These are phyloP conservation scores for Leptatherina wallacei DNA, from an alignment of 2,797 vertebrate genomes.

Conservation along the genomic window DNA sequence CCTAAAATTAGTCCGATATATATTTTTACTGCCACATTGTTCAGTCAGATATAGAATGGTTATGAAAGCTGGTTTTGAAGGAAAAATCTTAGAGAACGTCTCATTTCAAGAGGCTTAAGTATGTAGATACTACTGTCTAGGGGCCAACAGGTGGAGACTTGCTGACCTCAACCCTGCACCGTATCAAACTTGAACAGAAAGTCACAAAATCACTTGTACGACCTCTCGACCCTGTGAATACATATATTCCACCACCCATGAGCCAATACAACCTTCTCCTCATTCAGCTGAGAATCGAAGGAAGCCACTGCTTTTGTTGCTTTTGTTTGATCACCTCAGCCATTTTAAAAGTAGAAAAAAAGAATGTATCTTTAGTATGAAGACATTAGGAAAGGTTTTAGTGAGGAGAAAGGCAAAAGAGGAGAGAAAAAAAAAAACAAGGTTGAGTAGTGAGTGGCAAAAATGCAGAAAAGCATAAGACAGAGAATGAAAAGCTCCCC, in stretches of 20 bases:
- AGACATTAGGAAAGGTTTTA: conserved; percentile 20
- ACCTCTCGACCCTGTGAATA: conserved; percentile 37
- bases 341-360: conserved; percentile 10
- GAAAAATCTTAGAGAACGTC: conserved; percentile 28
- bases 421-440: conserved; percentile 9
- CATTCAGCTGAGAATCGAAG: conserved; percentile 31
- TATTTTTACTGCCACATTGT: conserved; percentile 11
- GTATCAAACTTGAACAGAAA: conserved; percentile 14
- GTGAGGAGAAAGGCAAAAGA: conserved; percentile 3
- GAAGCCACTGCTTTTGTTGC: conserved; percentile 27
- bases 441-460: conserved; percentile 22
- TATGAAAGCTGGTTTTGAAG: conserved; percentile 40
- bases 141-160: conserved; percentile 31
- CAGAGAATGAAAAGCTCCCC: conserved; percentile 51
- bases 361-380: conserved; percentile 15
- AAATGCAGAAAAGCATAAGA: conserved; percentile 34
- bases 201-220: conserved; percentile 27
- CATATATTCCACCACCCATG: conserved; percentile 21
- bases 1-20: conserved; percentile 14
- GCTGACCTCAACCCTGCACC: conserved; percentile 43
- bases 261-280: conserved; percentile 23
- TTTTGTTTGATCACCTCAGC: conserved; percentile 8
- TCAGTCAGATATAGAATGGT: conserved; percentile 14
- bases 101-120: conserved; percentile 42
- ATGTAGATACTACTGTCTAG: conserved; percentile 42